phyloP scores from a whole-genome alignment of 2,113 vertebrate species.

The Rostratula benghalensis region DNA sequence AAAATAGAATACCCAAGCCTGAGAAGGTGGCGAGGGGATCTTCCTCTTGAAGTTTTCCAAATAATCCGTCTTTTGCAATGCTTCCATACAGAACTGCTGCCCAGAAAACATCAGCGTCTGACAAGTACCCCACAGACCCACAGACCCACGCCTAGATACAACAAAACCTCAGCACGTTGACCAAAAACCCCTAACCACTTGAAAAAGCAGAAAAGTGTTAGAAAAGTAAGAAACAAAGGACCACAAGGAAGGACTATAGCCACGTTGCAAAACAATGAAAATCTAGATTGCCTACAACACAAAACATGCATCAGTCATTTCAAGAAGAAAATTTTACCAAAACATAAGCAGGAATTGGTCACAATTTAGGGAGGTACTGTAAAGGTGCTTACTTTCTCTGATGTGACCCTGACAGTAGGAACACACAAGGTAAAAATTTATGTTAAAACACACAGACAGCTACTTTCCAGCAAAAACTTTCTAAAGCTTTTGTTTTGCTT shows the following conservation, averaged over 20 bases:
- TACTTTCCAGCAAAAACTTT: neutral
- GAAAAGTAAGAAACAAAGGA: neutral
- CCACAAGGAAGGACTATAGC: neutral
- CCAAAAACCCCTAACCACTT: conserved; percentile 3
- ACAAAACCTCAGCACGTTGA: neutral
- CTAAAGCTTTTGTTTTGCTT: neutral
- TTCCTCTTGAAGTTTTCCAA: conserved; percentile 37
- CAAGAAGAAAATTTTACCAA: neutral
- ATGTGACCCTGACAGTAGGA: neutral
- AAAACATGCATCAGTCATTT: neutral
- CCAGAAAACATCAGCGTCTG: conserved; percentile 62
- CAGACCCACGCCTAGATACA: conserved; percentile 45
- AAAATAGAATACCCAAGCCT: conserved; percentile 6
- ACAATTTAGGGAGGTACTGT: neutral
- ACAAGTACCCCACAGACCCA: conserved; percentile 57
- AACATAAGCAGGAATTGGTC: neutral
- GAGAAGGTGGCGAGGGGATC: neutral
- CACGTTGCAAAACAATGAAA: neutral
- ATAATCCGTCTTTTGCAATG: conserved; percentile 55
- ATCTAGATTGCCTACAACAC: neutral
- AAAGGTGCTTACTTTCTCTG: neutral
- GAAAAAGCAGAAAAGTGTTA: conserved; percentile 20
- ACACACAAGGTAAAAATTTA: neutral
- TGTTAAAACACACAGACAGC: neutral
- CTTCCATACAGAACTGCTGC: conserved; percentile 46